Conservation (phyloP, 92 coral and sea anemone species). For the Heliopora coerulea region DNA sequence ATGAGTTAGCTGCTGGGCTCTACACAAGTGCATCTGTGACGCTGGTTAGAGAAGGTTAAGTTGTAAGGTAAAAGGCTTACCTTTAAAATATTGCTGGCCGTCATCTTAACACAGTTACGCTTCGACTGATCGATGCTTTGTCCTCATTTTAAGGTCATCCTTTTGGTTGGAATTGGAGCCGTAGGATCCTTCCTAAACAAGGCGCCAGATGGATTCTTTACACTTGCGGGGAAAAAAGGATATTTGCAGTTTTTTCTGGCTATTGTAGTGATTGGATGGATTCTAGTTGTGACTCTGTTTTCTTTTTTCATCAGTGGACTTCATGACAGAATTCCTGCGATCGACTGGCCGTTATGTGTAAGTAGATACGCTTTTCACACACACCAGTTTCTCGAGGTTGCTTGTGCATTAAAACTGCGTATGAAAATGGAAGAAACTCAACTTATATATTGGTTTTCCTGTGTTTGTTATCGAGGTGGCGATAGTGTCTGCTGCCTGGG, state of each 20-base stretch:
- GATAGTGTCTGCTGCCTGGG: constrained; percentile 12
- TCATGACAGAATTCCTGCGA: constrained; percentile 16
- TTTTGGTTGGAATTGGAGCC: neutral
- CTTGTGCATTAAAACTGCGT: too few species aligned
- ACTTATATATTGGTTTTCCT: neutral
- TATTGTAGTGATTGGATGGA: constrained; percentile 7
- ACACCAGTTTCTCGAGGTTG: too few species aligned
- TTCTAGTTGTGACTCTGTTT: neutral
- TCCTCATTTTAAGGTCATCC: neutral
- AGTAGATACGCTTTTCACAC: too few species aligned
- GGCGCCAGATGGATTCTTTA: too few species aligned
- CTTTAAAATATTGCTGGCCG: too few species aligned
- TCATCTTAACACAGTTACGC: too few species aligned
- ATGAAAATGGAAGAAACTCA: too few species aligned
- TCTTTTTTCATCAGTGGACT: constrained; percentile 22
- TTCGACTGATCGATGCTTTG: neutral
- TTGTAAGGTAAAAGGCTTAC: too few species aligned
- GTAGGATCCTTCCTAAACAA: neutral
- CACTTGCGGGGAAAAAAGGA: constrained; percentile 6
- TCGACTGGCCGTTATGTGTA: constrained; percentile 29
- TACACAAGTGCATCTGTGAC: too few species aligned
- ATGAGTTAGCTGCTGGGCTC: too few species aligned
- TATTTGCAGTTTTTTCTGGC: neutral
- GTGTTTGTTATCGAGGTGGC: neutral
- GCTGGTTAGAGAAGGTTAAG: too few species aligned